Evolutionary conservation across 2,797 vertebrate genomes (phyloP).

Genomic region (Pyrocephalus nanus): DNA sequence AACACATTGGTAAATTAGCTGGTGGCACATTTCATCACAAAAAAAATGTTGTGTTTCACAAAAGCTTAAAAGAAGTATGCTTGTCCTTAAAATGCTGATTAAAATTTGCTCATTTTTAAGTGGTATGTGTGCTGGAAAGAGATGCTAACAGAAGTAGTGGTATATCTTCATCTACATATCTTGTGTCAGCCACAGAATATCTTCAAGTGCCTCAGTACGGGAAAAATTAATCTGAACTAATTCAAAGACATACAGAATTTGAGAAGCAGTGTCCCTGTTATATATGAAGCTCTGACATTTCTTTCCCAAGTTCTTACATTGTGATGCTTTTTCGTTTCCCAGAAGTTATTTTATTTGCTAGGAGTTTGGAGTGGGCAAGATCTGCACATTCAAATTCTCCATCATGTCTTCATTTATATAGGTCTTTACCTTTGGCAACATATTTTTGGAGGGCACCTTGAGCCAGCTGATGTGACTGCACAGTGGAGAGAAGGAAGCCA

Average conservation of each 20-base stretch:
- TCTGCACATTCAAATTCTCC: not conserved
- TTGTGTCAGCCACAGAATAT: not conserved
- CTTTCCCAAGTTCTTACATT: not conserved
- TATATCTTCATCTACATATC: not conserved
- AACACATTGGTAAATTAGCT: not conserved
- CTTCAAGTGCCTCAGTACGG: not conserved
- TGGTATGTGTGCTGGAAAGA: not conserved
- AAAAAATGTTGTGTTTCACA: not conserved
- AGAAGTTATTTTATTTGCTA: not conserved
- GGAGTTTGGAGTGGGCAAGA: not conserved
- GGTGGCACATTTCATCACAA: not conserved
- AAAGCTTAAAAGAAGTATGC: not conserved
- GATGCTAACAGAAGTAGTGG: not conserved
- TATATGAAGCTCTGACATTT: not conserved
- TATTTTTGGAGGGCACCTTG: constrained; percentile 89
- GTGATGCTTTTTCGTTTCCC: not conserved
- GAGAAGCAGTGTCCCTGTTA: not conserved
- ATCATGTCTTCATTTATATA: constrained; percentile 57
- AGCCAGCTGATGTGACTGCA: constrained; percentile 85
- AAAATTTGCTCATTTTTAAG: not conserved
- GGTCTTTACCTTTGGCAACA: constrained; percentile 98
- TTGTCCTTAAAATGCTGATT: not conserved
- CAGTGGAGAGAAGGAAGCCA: constrained; percentile 93
- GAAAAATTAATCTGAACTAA: not conserved
- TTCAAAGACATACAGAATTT: not conserved